Percentiles rank a stretch among this genome's conserved stretches.
Evolutionary conservation across 2,888 invertebrate species (phyloP).

Genomic region (Megaustenia siamemsis): DNA sequence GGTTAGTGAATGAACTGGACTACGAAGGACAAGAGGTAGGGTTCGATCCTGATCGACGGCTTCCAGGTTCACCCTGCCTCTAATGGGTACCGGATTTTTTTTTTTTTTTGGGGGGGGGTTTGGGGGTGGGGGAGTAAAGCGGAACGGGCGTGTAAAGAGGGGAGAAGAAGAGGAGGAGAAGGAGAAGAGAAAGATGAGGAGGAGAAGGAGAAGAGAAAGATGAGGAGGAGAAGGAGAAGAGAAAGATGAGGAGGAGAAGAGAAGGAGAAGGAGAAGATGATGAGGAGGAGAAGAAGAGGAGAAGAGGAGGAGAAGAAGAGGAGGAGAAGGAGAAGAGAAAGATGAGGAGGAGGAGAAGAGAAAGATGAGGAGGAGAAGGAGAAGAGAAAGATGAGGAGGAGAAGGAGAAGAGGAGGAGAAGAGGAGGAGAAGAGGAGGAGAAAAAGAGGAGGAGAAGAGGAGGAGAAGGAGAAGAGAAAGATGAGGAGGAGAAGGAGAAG

Average conservation of each 20-base stretch:
- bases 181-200: conserved; percentile 22
- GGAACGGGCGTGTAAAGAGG: too few species aligned
- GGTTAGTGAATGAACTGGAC: too few species aligned
- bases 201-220: conserved; percentile 17
- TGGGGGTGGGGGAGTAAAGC: too few species aligned
- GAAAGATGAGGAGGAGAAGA: conserved; percentile 2
- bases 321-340: conserved; percentile 21
- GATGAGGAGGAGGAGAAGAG: not conserved
- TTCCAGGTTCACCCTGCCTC: too few species aligned
- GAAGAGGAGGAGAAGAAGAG: conserved; percentile 9
- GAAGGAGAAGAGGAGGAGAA: conserved; percentile 35
- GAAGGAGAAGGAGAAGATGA: conserved; percentile 5
- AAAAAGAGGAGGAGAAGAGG: not conserved
- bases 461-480: conserved; percentile 18
- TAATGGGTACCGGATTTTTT: too few species aligned
- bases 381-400: conserved; percentile 24
- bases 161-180: not conserved
- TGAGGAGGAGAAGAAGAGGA: not conserved
- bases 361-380: not conserved
- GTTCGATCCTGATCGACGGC: too few species aligned
- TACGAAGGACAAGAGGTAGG: too few species aligned
- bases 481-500: conserved; percentile 11
- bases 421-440: conserved; percentile 11
- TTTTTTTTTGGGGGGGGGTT: too few species aligned
- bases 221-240: conserved; percentile 13